Base-by-base conservation (phyloP, 2,797 vertebrate genomes). In the Phrynocephalus forsythii region DNA sequence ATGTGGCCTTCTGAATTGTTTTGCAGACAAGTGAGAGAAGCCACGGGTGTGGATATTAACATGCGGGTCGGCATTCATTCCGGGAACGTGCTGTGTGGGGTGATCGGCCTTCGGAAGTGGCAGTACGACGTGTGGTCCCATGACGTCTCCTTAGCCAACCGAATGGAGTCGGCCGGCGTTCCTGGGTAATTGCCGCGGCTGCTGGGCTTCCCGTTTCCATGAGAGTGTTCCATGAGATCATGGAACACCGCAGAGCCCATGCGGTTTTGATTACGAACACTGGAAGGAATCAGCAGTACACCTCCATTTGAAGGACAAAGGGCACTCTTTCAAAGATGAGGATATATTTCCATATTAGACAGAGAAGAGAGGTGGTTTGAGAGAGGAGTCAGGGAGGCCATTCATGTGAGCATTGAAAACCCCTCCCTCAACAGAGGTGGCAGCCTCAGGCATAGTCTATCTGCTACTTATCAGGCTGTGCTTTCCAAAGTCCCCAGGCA, bases 81-180 rank as follows among this genome's bases (percentile, higher is more conserved):
- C 0, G 99, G 99, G 83, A 99, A 99, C 0, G 99, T 99, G 88
- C 98, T 99, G 66, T 99, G 99, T 0, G 99, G 99, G 0, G 99
- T 99, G 86, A 99, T 99, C 1, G 99, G 99, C 67, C 97, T 99
- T n/a, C 97, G 98, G 56, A 99, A 99, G 90, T 99, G 99, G 99
- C 99, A 99, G 95, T 99, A 99, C 5, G 99, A 99, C 0, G 99
- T 99, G 38, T 99, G 99, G 99, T 99, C 99, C 1, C 99, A 99
- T 13, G 99, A 99, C 0, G 99, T 99, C 91, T 99, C 98, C 75
- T 94, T 99, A 90, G 99, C 99, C 71, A 99, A 99, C 97, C 97
- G 99, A 92, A 99, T 99, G 99, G 99, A 99, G 95, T 98, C 99
- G 0, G 98, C 99, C 0, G 99, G 99, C 0, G 96, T 99, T 28